A percentile compares a stretch with the other conserved stretches of the same genome.
These are phyloP conservation scores for Cololabis saira DNA, from an alignment of 2,113 vertebrate species.

Conservation along the genomic window DNA sequence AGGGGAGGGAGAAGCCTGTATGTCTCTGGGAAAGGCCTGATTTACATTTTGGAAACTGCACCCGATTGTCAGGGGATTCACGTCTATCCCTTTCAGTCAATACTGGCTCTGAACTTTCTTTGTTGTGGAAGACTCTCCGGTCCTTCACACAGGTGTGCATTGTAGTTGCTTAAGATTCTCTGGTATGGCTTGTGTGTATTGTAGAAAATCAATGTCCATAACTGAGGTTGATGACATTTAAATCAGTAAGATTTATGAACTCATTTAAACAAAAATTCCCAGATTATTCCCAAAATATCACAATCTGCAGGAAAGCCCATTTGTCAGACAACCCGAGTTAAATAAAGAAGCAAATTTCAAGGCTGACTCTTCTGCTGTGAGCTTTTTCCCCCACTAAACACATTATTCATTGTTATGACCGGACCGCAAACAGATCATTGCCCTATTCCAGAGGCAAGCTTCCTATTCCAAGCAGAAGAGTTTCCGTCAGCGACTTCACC, in stretches of 20 bases:
- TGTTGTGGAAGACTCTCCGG: conserved; percentile 63
- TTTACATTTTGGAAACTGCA: conserved; percentile 86
- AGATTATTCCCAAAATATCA: conserved; percentile 5
- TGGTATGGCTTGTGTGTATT: conserved; percentile 3
- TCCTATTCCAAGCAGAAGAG: conserved; percentile 40
- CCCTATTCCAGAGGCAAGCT: conserved; percentile 53
- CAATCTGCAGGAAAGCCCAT: conserved; percentile 1
- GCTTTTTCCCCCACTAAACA: conserved; percentile 33
- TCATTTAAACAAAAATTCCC: background rate
- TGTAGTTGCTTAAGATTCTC: conserved; percentile 14
- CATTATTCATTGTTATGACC: conserved; percentile 38
- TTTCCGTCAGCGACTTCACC: conserved; percentile 55
- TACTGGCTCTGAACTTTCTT: conserved; percentile 81
- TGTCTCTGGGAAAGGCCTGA: conserved; percentile 67
- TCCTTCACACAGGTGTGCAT: conserved; percentile 39
- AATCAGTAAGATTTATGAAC: background rate
- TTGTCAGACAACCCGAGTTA: conserved; percentile 5
- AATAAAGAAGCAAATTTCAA: conserved; percentile 24
- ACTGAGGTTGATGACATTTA: background rate
- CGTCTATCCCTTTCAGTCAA: conserved; percentile 77
- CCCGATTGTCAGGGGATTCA: conserved; percentile 64
- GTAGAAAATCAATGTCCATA: conserved; percentile 34
- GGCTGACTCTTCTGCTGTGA: conserved; percentile 17
- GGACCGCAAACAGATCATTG: conserved; percentile 45
- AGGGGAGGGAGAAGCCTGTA: conserved; percentile 52